A percentile compares a stretch with the other conserved stretches of the same genome.
Evolutionary conservation across 1,140 invertebrate species (phyloP).

Genomic region (Bathynomus jamesi): DNA sequence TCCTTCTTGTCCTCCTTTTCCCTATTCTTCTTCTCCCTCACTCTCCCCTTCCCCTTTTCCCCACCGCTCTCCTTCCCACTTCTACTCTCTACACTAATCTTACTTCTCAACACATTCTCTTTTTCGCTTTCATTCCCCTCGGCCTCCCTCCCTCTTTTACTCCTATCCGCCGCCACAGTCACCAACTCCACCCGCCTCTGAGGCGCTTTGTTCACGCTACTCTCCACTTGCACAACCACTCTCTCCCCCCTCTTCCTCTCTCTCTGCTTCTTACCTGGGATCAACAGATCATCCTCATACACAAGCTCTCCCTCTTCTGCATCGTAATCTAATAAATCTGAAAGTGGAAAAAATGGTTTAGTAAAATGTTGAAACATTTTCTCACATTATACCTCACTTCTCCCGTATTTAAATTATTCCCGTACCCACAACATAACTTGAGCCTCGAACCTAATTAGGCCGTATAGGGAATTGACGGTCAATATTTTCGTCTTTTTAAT

Average conservation of each 20-base stretch:
- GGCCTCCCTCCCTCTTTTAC: neutral
- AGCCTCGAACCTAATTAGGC: too few species aligned
- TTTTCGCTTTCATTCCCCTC: neutral
- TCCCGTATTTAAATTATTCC: too few species aligned
- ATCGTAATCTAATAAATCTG: conserved; percentile 1
- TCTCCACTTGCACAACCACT: neutral
- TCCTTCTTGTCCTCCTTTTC: neutral
- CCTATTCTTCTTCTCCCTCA: neutral
- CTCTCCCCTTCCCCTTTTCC: neutral
- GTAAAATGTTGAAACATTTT: too few species aligned
- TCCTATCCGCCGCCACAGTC: neutral
- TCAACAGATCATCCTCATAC: neutral
- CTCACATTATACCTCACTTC: too few species aligned
- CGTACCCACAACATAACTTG: too few species aligned
- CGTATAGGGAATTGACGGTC: too few species aligned
- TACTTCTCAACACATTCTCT: neutral
- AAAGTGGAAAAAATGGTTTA: too few species aligned
- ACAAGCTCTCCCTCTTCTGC: neutral
- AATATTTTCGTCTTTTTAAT: too few species aligned
- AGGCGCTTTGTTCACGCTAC: neutral
- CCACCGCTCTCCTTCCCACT: neutral
- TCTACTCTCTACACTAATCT: neutral
- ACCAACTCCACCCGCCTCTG: neutral
- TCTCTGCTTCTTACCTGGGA: neutral
- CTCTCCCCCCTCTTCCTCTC: neutral